Conservation (phyloP, 2,888 invertebrate genomes). For the Drosophila mercatorum region DNA sequence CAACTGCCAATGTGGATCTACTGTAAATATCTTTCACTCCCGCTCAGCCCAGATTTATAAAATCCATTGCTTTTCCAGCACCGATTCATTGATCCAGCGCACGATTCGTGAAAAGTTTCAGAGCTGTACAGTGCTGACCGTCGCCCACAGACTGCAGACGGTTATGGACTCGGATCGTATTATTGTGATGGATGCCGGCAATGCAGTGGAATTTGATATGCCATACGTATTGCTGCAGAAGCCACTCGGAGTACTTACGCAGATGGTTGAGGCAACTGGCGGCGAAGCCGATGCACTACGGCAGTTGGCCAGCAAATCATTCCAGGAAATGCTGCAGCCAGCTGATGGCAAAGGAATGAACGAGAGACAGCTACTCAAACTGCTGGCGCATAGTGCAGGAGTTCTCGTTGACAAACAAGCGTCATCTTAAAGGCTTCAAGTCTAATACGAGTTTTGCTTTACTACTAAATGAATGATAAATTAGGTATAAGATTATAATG, state of each 20-base stretch:
- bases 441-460: slow-evolving; percentile 4
- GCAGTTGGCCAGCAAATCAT: slow-evolving; percentile 84
- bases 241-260: slow-evolving; percentile 86
- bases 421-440: slow-evolving; percentile 3
- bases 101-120: slow-evolving; percentile 92
- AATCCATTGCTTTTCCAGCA: slow-evolving; percentile 80
- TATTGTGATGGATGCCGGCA: slow-evolving; percentile 93
- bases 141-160: slow-evolving; percentile 95
- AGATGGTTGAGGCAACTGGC: slow-evolving; percentile 89
- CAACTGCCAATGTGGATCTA: slow-evolving; percentile 89
- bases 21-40: slow-evolving; percentile 81
- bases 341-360: neutral
- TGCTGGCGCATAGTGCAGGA: slow-evolving; percentile 40
- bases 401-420: slow-evolving; percentile 39
- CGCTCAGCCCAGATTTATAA: too few species aligned
- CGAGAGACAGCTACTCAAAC: slow-evolving; percentile 27
- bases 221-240: slow-evolving; percentile 88
- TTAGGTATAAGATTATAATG: slow-evolving; percentile 16
- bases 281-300: slow-evolving; percentile 84
- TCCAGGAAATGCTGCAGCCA: slow-evolving; percentile 34
- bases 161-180: slow-evolving; percentile 96
- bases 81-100: slow-evolving; percentile 92
- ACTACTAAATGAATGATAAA: slow-evolving; percentile 26
- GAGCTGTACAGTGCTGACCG: slow-evolving; percentile 93
- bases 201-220: slow-evolving; percentile 89